phyloP scores from a whole-genome alignment of 1,140 invertebrate species.

The Harlomillsia oculata region DNA sequence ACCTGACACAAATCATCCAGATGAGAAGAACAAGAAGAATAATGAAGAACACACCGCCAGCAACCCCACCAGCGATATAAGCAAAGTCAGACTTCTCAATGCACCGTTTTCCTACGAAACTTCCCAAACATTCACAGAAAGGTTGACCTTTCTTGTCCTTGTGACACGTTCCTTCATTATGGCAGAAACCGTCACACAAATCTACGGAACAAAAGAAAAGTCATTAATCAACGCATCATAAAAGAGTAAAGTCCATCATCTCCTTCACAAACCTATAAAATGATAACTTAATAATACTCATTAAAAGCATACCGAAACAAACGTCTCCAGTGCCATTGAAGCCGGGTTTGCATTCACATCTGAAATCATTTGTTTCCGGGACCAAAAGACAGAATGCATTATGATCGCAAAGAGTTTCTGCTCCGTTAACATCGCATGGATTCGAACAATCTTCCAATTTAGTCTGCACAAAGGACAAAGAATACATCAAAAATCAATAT shows the following conservation, averaged over 20 bases:
- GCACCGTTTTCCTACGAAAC: constrained; percentile 83
- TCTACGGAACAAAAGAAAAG: constrained; percentile 47
- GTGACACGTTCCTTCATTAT: constrained; percentile 40
- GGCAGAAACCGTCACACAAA: constrained; percentile 76
- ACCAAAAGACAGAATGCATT: constrained; percentile 83
- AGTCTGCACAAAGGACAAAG: constrained; percentile 46
- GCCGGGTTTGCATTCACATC: constrained; percentile 86
- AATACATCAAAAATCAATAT: constrained; percentile 19
- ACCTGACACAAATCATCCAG: constrained; percentile 94
- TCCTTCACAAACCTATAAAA: too few relatives aligned
- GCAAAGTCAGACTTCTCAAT: constrained; percentile 86
- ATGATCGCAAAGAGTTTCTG: constrained; percentile 70
- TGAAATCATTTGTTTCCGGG: constrained; percentile 73
- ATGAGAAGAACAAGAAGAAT: constrained; percentile 84
- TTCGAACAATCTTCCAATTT: constrained; percentile 78
- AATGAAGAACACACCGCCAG: constrained; percentile 79
- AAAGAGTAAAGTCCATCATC: too few relatives aligned
- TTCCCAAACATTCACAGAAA: constrained; percentile 76
- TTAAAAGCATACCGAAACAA: constrained; percentile 50
- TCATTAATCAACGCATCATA: constrained; percentile 8
- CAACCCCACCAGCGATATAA: constrained; percentile 85
- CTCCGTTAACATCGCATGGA: constrained; percentile 75
- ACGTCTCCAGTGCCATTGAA: constrained; percentile 78
- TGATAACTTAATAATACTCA: too few relatives aligned
- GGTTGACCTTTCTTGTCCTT: constrained; percentile 74